phyloP scores from a whole-genome alignment of 2,888 invertebrate species.

The Hyposoter dolosus region DNA sequence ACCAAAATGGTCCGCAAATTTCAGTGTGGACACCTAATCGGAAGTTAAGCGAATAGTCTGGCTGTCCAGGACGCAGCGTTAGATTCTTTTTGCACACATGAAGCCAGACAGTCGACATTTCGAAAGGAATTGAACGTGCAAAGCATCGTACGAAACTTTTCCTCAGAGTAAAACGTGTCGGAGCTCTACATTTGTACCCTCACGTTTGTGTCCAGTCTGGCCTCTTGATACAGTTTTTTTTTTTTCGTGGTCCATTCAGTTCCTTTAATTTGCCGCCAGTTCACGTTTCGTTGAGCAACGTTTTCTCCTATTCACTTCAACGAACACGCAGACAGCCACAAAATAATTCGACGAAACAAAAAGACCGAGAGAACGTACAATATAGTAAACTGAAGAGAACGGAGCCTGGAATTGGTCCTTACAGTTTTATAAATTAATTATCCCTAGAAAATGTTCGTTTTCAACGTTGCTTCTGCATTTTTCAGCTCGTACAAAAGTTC shows the following conservation, averaged over 20 bases:
- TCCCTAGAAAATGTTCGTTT: background rate
- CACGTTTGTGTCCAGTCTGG: constrained; percentile 22
- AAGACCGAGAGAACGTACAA: background rate
- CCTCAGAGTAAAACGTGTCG: constrained; percentile 29
- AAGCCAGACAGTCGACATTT: constrained; percentile 8
- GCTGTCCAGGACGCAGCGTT: constrained; percentile 34
- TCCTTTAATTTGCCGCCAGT: constrained; percentile 8
- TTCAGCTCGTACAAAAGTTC: background rate
- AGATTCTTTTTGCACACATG: constrained; percentile 6
- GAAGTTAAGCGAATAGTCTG: constrained; percentile 43
- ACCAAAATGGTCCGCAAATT: constrained; percentile 42
- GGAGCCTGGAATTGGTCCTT: background rate
- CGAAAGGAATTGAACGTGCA: constrained; percentile 31
- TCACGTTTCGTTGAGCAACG: constrained; percentile 17
- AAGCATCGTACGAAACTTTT: constrained; percentile 28
- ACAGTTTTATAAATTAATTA: background rate
- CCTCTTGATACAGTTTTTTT: background rate
- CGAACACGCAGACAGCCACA: background rate
- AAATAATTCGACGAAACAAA: background rate
- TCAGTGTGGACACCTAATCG: constrained; percentile 40
- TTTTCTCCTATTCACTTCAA: constrained; percentile 18
- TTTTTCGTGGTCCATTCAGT: constrained; percentile 3
- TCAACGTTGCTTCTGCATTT: background rate
- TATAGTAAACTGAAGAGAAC: constrained; percentile 2
- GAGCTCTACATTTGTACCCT: constrained; percentile 22